A percentile compares a stretch with the other conserved stretches of the same genome.
phyloP scores from a whole-genome alignment of 2,113 vertebrate species.

The Nothoprocta pentlandii region DNA sequence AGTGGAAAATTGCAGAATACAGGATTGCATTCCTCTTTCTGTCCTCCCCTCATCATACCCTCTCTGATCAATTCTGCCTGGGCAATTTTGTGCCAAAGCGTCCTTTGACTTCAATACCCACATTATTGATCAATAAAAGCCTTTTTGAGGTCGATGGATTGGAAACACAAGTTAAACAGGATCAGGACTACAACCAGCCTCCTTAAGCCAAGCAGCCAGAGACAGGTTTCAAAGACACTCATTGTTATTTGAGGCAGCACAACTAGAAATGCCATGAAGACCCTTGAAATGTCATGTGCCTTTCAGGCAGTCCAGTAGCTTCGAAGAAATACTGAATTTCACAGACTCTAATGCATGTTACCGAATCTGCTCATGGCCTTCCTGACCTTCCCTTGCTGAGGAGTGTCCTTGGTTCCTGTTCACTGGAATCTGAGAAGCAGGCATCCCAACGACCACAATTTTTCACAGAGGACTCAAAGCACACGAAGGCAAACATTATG shows the following conservation, averaged over 20 bases:
- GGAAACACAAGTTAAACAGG: background rate
- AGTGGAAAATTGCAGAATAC: background rate
- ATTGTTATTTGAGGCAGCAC: background rate
- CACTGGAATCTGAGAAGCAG: background rate
- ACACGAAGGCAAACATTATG: background rate
- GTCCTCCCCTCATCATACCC: background rate
- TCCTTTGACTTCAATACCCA: background rate
- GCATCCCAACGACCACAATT: background rate
- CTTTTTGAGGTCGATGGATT: background rate
- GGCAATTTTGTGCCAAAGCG: accelerated
- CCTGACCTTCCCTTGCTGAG: background rate
- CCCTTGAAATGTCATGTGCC: background rate
- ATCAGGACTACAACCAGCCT: background rate
- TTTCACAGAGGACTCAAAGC: background rate
- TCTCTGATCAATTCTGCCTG: background rate
- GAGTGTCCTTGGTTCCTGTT: background rate
- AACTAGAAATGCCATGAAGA: background rate
- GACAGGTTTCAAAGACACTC: background rate
- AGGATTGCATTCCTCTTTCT: background rate
- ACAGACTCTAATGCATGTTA: background rate
- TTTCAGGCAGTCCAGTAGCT: background rate
- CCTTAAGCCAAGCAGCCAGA: background rate
- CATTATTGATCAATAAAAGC: background rate
- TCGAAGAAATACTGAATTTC: background rate
- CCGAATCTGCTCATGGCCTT: background rate